Evolutionary conservation across 2,888 invertebrate genomes (phyloP), one percentile per base, ranked within the genome.

Genomic region (Leptopilina syphax): DNA sequence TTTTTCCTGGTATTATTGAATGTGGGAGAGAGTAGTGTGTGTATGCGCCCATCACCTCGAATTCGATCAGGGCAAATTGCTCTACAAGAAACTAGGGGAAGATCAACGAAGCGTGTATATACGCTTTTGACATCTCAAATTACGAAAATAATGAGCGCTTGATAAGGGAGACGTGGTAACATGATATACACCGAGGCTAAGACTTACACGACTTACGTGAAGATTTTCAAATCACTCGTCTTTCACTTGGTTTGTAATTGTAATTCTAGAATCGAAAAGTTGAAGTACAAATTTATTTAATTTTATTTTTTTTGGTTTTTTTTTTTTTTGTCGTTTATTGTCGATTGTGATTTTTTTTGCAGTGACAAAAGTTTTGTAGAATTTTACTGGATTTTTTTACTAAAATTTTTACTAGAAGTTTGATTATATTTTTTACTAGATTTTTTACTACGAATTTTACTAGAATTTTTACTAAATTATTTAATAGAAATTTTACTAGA

Each of bases 71-170:
- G 27, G 73, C n/a, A 73, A 57, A 73, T 73, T 57, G 73, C 34
- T 57, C 34, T 41, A 34, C 57, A 34, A 34, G 73, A 57, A 18
- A 24, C 63, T 63, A 63, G 73, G 34, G 34, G 34, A 57, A 73
- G 34, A 73, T 57, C 73, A 73, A 73, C 57, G 54, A 73, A 73
- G 73, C 57, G 54, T 73, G 57, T 73, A 73, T 50, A 50, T 57
- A 73, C 34, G 54, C 73, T 73, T 73, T 73, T 73, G 57, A 73
- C 73, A 73, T 73, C 57, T 73, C 73, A 73, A 73, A 73, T 73
- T 73, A 73, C 73, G 57, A 73, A 73, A 73, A 73, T 73, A 73
- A 73, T 73, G 73, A 73, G 57, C 57, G 57, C 73, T 34, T 73
- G 73, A 73, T 73, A 73, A 73, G 73, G 54, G 73, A 13, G 73